A percentile compares a stretch with the other conserved stretches of the same genome.
Evolutionary conservation across 2,113 vertebrate species (phyloP).

Genomic region (Penelope pileata): DNA sequence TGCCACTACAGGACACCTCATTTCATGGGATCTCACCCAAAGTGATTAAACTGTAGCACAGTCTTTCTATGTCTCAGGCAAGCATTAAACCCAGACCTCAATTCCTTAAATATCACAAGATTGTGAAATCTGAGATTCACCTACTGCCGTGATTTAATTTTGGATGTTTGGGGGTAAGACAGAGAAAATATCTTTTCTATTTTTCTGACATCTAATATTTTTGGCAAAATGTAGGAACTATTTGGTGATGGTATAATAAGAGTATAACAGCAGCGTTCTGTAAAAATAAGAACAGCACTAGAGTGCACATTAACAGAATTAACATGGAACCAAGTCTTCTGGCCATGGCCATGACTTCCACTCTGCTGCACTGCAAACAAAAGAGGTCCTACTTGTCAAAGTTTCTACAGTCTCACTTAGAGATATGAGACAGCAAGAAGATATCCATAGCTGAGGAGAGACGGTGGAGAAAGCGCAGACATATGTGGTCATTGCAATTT

Average conservation of each 20-base stretch:
- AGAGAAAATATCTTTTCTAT: neutral
- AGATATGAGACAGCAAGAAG: neutral
- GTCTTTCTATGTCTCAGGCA: neutral
- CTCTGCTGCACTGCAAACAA: neutral
- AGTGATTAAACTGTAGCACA: neutral
- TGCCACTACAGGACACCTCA: neutral
- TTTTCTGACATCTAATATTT: neutral
- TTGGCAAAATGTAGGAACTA: neutral
- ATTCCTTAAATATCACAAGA: neutral
- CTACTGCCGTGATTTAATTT: neutral
- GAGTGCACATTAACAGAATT: neutral
- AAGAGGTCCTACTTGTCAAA: neutral
- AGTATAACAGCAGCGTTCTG: neutral
- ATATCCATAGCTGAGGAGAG: neutral
- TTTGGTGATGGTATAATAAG: neutral
- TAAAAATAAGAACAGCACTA: neutral
- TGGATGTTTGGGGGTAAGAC: neutral
- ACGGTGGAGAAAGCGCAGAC: neutral
- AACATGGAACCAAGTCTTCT: neutral
- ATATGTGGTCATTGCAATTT: neutral
- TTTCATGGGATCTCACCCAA: neutral
- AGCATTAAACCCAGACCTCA: neutral
- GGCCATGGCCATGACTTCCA: neutral
- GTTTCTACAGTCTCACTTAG: neutral
- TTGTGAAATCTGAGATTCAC: neutral